These are phyloP conservation scores for Cyclopterus lumpus DNA, from an alignment of 2,797 vertebrate species.

Conservation along the genomic window DNA sequence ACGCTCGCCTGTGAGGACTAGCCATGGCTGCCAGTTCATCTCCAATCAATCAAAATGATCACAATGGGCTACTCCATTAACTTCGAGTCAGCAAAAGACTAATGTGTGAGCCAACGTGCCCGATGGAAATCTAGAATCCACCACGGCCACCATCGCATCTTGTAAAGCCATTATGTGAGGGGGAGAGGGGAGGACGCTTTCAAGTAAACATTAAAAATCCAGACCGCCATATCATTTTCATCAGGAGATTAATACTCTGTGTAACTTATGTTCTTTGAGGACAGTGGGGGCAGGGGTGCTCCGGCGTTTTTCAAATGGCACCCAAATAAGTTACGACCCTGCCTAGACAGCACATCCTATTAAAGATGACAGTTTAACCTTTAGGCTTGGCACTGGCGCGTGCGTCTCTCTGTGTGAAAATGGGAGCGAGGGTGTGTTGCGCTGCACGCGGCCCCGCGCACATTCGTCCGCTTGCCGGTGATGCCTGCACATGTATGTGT, in stretches of 20 bases:
- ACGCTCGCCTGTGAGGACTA: background rate
- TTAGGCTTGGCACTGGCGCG: constrained; percentile 68
- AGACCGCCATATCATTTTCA: constrained; percentile 77
- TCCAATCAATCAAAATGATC: background rate
- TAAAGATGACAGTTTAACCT: constrained; percentile 83
- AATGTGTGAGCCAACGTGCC: constrained; percentile 27
- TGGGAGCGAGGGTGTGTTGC: constrained; percentile 25
- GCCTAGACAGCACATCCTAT: constrained; percentile 76
- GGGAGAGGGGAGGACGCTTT: constrained; percentile 51
- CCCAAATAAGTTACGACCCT: constrained; percentile 79
- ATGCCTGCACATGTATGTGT: constrained; percentile 15
- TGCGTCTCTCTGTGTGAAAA: constrained; percentile 35
- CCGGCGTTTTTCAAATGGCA: constrained; percentile 76
- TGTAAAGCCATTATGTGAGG: constrained; percentile 73
- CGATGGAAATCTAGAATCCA: constrained; percentile 35
- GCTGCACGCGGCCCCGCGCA: constrained; percentile 12
- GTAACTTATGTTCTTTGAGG: constrained; percentile 79
- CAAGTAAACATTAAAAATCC: constrained; percentile 79
- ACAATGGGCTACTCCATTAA: background rate
- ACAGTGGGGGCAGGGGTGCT: constrained; percentile 60
- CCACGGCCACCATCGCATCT: constrained; percentile 57
- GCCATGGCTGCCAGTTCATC: constrained; percentile 21
- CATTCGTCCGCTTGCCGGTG: constrained; percentile 46
- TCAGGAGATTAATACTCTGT: constrained; percentile 79
- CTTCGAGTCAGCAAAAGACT: background rate